These are phyloP conservation scores for Neoarius graeffei DNA, from an alignment of 2,113 vertebrate species.

Conservation along the genomic window DNA sequence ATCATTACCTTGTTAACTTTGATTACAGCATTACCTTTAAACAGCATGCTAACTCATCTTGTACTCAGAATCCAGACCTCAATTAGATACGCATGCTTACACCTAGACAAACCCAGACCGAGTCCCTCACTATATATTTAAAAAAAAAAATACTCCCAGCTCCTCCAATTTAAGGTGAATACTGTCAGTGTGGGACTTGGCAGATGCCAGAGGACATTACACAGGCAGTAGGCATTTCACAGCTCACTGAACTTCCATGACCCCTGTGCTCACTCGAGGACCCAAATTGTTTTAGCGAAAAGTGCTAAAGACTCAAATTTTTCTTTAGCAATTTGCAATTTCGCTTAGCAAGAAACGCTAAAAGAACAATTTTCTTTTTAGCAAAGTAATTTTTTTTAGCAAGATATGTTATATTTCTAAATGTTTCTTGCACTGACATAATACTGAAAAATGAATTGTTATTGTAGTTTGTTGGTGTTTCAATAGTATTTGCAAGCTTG, in stretches of 20 bases:
- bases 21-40: slow-evolving; percentile 16
- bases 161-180: background rate
- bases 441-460: no score
- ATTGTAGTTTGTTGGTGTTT: no score
- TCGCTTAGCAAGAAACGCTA: no score
- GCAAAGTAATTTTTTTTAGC: no score
- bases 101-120: background rate
- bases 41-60: background rate
- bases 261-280: no score
- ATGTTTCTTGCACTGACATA: no score
- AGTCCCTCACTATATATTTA: background rate
- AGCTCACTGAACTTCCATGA: slow-evolving; percentile 1
- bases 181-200: background rate
- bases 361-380: no score
- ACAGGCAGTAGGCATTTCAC: background rate
- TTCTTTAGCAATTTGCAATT: no score
- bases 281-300: no score
- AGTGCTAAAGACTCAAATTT: no score
- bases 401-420: no score
- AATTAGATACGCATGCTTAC: slow-evolving; percentile 27
- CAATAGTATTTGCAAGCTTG: no score
- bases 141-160: slow-evolving; percentile 8
- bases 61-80: background rate
- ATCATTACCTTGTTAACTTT: slow-evolving; percentile 11
- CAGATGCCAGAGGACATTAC: background rate